Conservation (phyloP, 2,113 vertebrate genomes). For the Australoheros scitulus region DNA sequence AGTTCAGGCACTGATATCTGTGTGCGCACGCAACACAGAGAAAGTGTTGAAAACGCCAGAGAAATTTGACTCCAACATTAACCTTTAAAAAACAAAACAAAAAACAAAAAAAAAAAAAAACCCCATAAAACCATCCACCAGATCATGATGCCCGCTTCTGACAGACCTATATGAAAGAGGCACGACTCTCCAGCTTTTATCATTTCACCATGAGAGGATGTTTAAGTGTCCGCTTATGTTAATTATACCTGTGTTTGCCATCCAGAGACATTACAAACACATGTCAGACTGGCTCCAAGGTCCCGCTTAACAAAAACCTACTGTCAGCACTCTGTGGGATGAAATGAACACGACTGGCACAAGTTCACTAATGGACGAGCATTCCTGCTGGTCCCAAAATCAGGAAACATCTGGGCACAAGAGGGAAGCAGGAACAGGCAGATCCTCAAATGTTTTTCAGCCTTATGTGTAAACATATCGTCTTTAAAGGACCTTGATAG, state of each 20-base stretch:
- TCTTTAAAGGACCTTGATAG: conserved; percentile 22
- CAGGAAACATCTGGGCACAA: conserved; percentile 79
- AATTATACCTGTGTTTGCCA: conserved; percentile 33
- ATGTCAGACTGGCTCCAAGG: conserved; percentile 39
- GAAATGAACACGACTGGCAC: conserved; percentile 49
- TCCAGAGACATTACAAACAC: conserved; percentile 48
- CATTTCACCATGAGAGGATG: conserved; percentile 31
- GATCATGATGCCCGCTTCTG: not conserved
- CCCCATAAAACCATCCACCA: not conserved
- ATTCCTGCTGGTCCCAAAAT: conserved; percentile 46
- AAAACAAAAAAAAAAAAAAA: too few relatives aligned
- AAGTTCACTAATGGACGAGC: conserved; percentile 44
- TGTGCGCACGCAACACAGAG: not conserved
- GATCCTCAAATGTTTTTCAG: conserved; percentile 34
- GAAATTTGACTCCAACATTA: not conserved
- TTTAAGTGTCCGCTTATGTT: conserved; percentile 23
- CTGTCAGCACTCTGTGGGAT: conserved; percentile 49
- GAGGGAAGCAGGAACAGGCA: conserved; percentile 59
- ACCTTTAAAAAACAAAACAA: not conserved
- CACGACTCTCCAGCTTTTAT: conserved; percentile 14
- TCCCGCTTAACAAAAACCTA: conserved; percentile 42
- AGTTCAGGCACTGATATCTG: conserved; percentile 58
- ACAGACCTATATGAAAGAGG: not conserved
- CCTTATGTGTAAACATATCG: conserved; percentile 48
- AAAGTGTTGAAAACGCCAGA: conserved; percentile 5